Evolutionary conservation across 2,113 vertebrate genomes (phyloP).

Genomic region (Ia io): DNA sequence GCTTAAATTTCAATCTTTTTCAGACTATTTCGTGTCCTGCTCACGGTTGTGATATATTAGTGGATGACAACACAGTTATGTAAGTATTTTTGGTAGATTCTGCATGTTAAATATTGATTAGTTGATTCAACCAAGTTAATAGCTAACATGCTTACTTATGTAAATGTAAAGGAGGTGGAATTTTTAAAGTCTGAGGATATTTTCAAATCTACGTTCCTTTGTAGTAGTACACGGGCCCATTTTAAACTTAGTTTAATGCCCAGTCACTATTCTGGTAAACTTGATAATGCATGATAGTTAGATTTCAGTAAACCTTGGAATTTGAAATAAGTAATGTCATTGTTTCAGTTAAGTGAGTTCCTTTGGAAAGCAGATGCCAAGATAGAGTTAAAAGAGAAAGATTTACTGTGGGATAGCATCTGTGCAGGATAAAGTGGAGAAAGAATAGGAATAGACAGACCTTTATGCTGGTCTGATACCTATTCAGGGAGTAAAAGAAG

Average conservation of each 20-base stretch:
- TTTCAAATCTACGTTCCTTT: slow-evolving; percentile 20
- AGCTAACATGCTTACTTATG: too few relatives aligned
- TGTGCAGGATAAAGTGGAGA: background rate
- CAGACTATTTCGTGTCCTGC: slow-evolving; percentile 99
- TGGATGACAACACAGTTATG: slow-evolving; percentile 99
- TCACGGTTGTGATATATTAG: slow-evolving; percentile 99
- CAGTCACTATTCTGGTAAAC: background rate
- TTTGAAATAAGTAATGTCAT: background rate
- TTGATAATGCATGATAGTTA: background rate
- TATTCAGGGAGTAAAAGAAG: background rate
- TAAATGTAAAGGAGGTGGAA: background rate
- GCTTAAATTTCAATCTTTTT: slow-evolving; percentile 72
- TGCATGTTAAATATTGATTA: slow-evolving; percentile 58
- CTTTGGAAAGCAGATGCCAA: background rate
- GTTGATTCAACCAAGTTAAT: slow-evolving; percentile 39
- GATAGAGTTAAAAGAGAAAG: background rate
- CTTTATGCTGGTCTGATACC: background rate
- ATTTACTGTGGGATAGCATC: background rate
- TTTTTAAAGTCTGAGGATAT: background rate
- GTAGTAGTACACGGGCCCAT: background rate
- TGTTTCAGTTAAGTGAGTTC: background rate
- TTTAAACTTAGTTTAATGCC: slow-evolving; percentile 27
- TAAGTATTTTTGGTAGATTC: slow-evolving; percentile 85
- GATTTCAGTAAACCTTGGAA: slow-evolving; percentile 1
- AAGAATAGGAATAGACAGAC: background rate